Base-by-base conservation (phyloP, 2,113 vertebrate genomes). In the Turdus rufiventris region DNA sequence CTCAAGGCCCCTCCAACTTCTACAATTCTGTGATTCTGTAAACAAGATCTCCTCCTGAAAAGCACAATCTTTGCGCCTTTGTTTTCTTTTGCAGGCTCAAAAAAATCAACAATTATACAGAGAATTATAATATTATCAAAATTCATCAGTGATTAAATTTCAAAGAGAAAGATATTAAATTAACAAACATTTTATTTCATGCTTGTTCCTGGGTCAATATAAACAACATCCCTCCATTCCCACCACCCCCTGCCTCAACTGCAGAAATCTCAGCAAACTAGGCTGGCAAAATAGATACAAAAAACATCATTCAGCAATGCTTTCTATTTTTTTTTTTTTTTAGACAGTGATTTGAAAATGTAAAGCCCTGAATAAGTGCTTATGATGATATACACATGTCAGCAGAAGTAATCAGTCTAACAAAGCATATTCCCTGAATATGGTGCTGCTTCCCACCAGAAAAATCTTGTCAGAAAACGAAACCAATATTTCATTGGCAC, bases 401-500 rank as follows among this genome's bases (percentile, higher is more conserved):
- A 97, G 93, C 87, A 96, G 88, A 97, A 96, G 89, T 94, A 96
- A 96, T 96, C 93, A 88, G 73, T 89, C 91, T 96, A 97, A 97
- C 88, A 96, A 97, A 96, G 96, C 90, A 83, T 57, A 96, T 74
- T 96, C 89, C 84, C 47, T 40, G 40, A 88, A 91, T 42, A 88
- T 43, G 18, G 96, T 1, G 6, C 62, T 40, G 61, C 72, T 96
- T 96, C 91, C 85, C 81, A 94, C 82, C 23, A 96, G 79, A 93
- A 96, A 85, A 92, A 94, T 94, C 91, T 94, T 73, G 95, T 94
- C 94, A 97, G 96, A 93, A 97, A 96, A 96, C 3, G 81, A 95
- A 96, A 97, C 82, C 73, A 20, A 67, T 92, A 88, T 74, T 80
- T 68, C 56, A 31, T 31, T 97, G 97, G 97, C 97, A 97, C 94